Conservation (phyloP, 2,797 vertebrate species). For the Halcyon smyrnensis region DNA sequence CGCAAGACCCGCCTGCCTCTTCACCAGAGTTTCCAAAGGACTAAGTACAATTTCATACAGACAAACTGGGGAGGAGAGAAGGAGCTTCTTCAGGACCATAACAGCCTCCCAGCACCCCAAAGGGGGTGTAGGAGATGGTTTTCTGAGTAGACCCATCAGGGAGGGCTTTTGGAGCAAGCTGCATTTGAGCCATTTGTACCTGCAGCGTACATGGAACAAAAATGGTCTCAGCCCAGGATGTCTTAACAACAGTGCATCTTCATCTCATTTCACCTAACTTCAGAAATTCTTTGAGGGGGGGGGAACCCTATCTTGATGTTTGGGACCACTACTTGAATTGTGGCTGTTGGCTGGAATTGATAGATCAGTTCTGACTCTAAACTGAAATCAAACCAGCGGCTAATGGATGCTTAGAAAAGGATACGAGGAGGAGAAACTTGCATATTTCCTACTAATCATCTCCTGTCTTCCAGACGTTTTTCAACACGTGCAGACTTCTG, state of each 20-base stretch:
- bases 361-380: background rate
- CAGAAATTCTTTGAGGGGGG: background rate
- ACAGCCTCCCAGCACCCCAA: background rate
- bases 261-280: background rate
- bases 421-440: background rate
- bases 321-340: background rate
- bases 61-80: background rate
- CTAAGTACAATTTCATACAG: background rate
- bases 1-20: background rate
- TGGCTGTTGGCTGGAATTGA: background rate
- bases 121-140: background rate
- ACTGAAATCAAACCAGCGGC: background rate
- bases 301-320: background rate
- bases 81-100: accelerated
- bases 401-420: background rate
- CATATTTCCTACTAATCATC: background rate
- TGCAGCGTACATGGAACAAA: background rate
- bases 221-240: background rate
- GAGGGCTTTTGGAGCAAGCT: background rate
- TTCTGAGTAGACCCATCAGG: background rate
- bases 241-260: accelerated
- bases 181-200: background rate
- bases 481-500: background rate
- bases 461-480: constrained; percentile 3
- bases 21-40: background rate